A percentile compares a stretch with the other conserved stretches of the same genome.
Evolutionary conservation across 2,888 invertebrate species (phyloP).

Genomic region (Molanna angustata): DNA sequence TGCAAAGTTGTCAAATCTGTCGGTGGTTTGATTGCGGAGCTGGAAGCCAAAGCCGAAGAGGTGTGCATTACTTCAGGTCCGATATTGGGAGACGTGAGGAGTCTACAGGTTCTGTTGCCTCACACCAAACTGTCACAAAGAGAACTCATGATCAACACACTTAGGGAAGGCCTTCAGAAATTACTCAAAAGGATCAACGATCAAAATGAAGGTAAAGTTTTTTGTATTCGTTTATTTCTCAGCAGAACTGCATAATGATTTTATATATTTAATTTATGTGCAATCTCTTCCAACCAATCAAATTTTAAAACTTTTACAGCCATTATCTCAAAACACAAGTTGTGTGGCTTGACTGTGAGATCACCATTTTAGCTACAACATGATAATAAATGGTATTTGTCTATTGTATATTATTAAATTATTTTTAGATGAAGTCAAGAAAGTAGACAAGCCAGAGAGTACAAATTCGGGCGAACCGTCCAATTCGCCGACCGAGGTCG

Average conservation of each 20-base stretch:
- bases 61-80: slow-evolving; percentile 34
- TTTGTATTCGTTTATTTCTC: too few species aligned
- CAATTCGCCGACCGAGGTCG: slow-evolving; percentile 23
- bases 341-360: too few species aligned
- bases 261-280: too few species aligned
- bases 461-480: slow-evolving; percentile 20
- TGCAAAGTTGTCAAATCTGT: slow-evolving; percentile 37
- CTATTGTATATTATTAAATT: not conserved
- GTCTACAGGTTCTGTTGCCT: slow-evolving; percentile 39
- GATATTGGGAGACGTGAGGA: slow-evolving; percentile 42
- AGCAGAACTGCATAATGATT: too few species aligned
- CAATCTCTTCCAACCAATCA: too few species aligned
- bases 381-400: too few species aligned
- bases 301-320: too few species aligned
- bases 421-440: slow-evolving; percentile 34
- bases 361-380: too few species aligned
- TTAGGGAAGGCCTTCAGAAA: slow-evolving; percentile 18
- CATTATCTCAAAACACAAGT: too few species aligned
- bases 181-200: slow-evolving; percentile 17
- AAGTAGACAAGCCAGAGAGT: slow-evolving; percentile 39
- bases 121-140: slow-evolving; percentile 36
- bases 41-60: slow-evolving; percentile 35
- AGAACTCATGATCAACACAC: slow-evolving; percentile 29
- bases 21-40: slow-evolving; percentile 42
- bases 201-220: too few species aligned